These are phyloP conservation scores for Catocala nupta DNA, from an alignment of 2,888 invertebrate genomes.

Conservation along the genomic window DNA sequence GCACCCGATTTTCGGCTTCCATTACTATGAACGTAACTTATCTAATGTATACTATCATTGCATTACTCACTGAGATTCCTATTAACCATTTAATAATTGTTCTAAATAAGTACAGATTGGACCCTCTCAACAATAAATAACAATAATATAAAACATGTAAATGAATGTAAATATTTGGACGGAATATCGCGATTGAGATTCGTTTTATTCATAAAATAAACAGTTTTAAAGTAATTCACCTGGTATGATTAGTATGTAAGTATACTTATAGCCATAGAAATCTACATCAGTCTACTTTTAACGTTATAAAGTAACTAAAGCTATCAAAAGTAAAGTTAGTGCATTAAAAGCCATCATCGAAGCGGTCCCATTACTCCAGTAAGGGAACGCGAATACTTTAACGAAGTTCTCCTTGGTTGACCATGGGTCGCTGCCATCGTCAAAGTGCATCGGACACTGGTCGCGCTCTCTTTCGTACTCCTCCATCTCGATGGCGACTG, in stretches of 20 bases:
- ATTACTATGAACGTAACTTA: too few species aligned
- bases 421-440: conserved; percentile 97
- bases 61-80: conserved; percentile 18
- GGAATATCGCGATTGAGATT: conserved; percentile 3
- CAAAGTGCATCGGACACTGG: conserved; percentile 99
- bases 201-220: background rate
- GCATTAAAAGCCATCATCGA: conserved; percentile 52
- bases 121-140: background rate
- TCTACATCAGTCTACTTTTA: conserved; percentile 48
- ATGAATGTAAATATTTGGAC: conserved; percentile 3
- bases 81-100: background rate
- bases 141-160: background rate
- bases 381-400: conserved; percentile 88
- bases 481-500: conserved; percentile 95
- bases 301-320: conserved; percentile 54
- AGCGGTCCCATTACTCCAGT: conserved; percentile 71
- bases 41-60: background rate
- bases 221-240: too few species aligned
- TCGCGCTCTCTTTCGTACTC: conserved; percentile 98
- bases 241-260: too few species aligned
- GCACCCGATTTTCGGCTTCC: too few species aligned
- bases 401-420: conserved; percentile 90
- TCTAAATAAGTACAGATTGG: conserved; percentile 3
- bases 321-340: conserved; percentile 53
- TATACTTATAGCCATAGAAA: background rate